Evolutionary conservation across 2,888 invertebrate genomes (phyloP), one percentile per base, ranked within the genome.

Genomic region (Leistus spinibarbis): DNA sequence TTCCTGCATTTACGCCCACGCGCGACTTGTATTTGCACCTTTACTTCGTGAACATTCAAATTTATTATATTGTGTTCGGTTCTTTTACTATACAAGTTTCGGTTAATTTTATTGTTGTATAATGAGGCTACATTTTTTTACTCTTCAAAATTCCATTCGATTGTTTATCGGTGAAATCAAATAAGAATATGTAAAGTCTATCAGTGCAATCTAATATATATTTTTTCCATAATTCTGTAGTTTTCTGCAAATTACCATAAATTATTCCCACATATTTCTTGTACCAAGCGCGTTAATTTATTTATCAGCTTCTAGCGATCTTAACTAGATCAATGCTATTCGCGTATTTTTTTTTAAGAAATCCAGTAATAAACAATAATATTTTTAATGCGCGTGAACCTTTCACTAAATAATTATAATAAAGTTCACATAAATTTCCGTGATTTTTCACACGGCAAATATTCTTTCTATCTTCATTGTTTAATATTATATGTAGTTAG

Each of bases 1-100:
- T 60, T 60, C 60, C 60, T 60, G 60, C 60, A 60, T 60, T 60
- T 19, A 60, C 60, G 20, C 60, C 60, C 22, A 60, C 60, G 60
- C 60, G 22, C 40, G 40, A 40, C 40, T 40, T 40, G 40, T 13
- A 0, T 40, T n/a, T 40, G 40, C 40, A 40, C 40, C 40, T 40
- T 40, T 40, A 13, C 40, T 40, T 40, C 40, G 7, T 40, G 1
- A 40, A 40, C 10, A 40, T 40, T 2, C 7, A 40, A 40, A 40
- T 40, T 40, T 40, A 40, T 40, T 40, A 40, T 40, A 4, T 40
- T 40, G 7, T 40, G 13, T 40, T 40, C 13, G 40, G 5, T 40
- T 40, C 13, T 24, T n/a, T n/a, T n/a, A n/a, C n/a, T n/a, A n/a
- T n/a, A n/a, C n/a, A n/a, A n/a, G n/a, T n/a, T n/a, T n/a, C n/a